These are phyloP conservation scores for Pygocentrus nattereri DNA, from an alignment of 2,797 vertebrate genomes.

Conservation along the genomic window DNA sequence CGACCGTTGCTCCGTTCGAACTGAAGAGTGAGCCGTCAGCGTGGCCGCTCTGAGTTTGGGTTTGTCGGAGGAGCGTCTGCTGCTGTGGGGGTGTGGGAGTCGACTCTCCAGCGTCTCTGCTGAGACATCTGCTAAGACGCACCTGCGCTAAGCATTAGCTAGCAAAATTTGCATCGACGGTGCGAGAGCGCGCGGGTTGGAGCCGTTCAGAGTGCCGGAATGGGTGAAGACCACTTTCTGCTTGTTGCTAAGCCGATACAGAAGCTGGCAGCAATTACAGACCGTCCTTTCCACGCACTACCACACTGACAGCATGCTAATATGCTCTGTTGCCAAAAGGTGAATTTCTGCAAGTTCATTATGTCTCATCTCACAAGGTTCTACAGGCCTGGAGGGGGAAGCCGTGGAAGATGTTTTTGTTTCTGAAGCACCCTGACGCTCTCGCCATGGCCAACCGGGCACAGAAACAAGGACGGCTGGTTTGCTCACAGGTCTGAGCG, in stretches of 20 bases:
- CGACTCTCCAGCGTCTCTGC: conserved; percentile 25
- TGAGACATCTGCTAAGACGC: conserved; percentile 31
- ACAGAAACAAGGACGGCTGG: not conserved
- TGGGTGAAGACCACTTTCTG: not conserved
- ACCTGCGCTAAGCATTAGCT: conserved; percentile 5
- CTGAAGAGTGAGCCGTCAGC: conserved; percentile 17
- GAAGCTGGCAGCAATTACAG: conserved; percentile 1
- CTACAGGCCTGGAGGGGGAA: not conserved
- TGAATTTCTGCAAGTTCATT: conserved; percentile 8
- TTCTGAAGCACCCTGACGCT: not conserved
- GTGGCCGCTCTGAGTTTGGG: conserved; percentile 13
- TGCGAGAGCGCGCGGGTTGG: not conserved
- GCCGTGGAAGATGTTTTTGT: not conserved
- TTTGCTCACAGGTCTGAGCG: not conserved
- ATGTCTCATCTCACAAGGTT: not conserved
- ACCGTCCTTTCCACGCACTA: not conserved
- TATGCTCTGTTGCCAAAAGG: conserved; percentile 4
- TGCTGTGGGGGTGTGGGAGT: conserved; percentile 28
- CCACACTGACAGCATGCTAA: not conserved
- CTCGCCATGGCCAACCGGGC: not conserved
- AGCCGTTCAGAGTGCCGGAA: not conserved
- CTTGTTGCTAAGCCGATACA: not conserved
- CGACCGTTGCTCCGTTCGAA: conserved; percentile 29
- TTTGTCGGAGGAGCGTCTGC: conserved; percentile 44
- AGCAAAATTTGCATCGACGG: not conserved